Evolutionary conservation across 2,797 vertebrate species (phyloP), one percentile per base, ranked within the genome.

Genomic region (Ctenosaura bakeri): DNA sequence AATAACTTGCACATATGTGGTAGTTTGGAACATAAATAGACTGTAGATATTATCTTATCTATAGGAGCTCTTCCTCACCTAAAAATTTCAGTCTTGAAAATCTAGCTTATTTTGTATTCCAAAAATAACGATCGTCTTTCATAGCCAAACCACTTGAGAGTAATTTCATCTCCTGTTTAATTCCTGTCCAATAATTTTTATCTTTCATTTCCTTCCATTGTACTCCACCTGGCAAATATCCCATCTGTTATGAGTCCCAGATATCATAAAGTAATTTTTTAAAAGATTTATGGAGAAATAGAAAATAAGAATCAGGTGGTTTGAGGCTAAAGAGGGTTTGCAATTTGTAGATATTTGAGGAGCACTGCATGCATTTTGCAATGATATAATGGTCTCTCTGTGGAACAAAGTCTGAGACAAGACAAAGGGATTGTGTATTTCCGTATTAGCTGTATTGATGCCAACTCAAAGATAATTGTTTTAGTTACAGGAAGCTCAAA

Each of bases 181-280:
- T 89, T 95, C 90, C 93, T 93, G 88, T 64, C 86, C 93, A 92
- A 94, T 95, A 94, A 94, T 95, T 97, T 81, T 96, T 92, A 94
- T 95, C 94, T 96, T 96, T 95, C 93, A 92, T 94, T 96, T 95
- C 95, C 92, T 96, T 81, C 81, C 82, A 88, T 97, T 96, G 94
- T 96, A 95, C 92, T 95, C 90, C 85, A 81, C 38, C 92, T 96
- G 94, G 94, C 94, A 87, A 46, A n/a, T 64, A 92, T 95, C 95
- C 94, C 93, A 95, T 95, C 94, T 96, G 95, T 95, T 97, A 91
- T 95, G 95, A 95, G 90, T 92, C 81, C 91, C 92, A 93, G 92
- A 96, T 97, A 97, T 95, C 90, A 95, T 94, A 93, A 93, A 94
- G 69, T 86, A 94, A 59, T 92, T 94, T 94, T 93, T 92, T 95